Evolutionary conservation across 2,888 invertebrate genomes (phyloP), one percentile per base, ranked within the genome.

Genomic region (Himalopsyche anomala): DNA sequence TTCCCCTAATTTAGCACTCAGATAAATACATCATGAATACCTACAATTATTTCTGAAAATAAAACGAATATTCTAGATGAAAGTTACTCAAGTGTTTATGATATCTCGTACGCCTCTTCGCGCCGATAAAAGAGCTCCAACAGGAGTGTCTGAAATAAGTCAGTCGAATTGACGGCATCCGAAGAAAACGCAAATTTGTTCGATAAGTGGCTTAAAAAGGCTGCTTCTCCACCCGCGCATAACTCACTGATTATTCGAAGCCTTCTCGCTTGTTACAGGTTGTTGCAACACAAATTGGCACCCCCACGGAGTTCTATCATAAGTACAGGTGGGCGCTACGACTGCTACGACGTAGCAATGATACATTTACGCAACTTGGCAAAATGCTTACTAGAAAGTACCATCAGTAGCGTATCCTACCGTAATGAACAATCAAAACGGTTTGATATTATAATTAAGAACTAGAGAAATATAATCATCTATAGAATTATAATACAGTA

Each of bases 261-360:
- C 36, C 85, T 80, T 80, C 62, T 85, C 81, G 80, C 86, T 87
- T 84, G 84, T 86, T 86, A 84, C 80, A 36, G 84, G 56, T 86
- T 84, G 85, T 86, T 82, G 81, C 87, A 69, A 86, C 74, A 56
- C 84, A 83, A 86, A 86, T 86, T 86, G 87, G 84, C 84, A 86
- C 82, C 86, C 82, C 69, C 40, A 54, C 36, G n/a, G 12, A 17
- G 36, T 80, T 62, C 38, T 38, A 81, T 9, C 81, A 11, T 45
- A 55, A 55, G 55, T 55, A 28, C 82, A 82, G 55, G 55, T 82
- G 55, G 54, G 51, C 11, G 81, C 55, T 82, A 54, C n/a, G 56
- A 55, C 19, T 51, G 5, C 82, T 38, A 80, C 80, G 17, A 8
- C 80, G 56, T 38, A 38, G 55, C 80, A 84, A 56, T 42, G 9